Evolutionary conservation across 2,888 invertebrate species (phyloP).

Genomic region (Myopa tessellatipennis): DNA sequence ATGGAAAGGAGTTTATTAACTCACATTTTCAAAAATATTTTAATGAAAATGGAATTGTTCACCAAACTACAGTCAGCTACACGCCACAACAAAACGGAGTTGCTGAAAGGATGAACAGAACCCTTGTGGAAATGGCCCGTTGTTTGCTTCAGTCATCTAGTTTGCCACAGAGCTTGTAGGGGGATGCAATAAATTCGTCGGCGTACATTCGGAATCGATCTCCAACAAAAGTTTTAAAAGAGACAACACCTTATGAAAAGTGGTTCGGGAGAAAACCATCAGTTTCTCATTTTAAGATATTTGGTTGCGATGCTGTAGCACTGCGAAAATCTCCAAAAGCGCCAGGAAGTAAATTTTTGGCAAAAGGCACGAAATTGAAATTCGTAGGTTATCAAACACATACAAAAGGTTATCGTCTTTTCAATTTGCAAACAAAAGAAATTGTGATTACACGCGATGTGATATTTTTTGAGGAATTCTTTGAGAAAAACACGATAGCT

Average conservation of each 20-base stretch:
- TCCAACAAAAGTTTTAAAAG: not conserved
- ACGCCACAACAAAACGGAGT: not conserved
- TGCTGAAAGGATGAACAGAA: not conserved
- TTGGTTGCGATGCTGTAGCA: not conserved
- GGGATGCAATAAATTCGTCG: not conserved
- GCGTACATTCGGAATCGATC: not conserved
- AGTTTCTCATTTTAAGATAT: not conserved
- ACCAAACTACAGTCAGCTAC: not conserved
- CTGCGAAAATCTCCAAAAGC: not conserved
- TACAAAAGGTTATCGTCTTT: not conserved
- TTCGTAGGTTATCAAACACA: not conserved
- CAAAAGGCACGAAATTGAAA: not conserved
- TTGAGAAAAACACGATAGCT: not conserved
- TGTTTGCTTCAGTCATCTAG: not conserved
- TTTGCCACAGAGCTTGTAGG: not conserved
- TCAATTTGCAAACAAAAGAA: not conserved
- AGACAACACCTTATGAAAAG: not conserved
- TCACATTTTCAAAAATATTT: not conserved
- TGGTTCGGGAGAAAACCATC: not conserved
- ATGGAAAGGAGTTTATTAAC: conserved; percentile 7
- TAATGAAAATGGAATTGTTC: conserved; percentile 2
- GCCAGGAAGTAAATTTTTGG: not conserved
- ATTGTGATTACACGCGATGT: not conserved
- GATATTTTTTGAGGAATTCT: not conserved
- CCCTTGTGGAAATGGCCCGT: not conserved